Evolutionary conservation across 2,113 vertebrate genomes (phyloP), one percentile per base, ranked within the genome.

Genomic region (Petromus typicus): DNA sequence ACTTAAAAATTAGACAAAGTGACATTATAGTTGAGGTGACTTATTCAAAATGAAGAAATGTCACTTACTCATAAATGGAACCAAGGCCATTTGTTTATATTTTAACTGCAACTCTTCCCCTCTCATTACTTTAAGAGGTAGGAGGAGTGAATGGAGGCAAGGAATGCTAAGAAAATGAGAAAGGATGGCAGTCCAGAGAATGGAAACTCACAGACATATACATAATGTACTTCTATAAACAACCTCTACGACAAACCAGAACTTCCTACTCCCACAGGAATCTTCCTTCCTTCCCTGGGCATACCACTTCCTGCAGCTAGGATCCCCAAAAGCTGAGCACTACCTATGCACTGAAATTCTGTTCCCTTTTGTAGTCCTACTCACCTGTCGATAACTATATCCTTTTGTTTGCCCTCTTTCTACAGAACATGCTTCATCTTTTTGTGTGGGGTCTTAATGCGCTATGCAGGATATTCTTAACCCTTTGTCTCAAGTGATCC

Each of bases 41-140:
- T 61, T 71, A 88, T 87, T 88, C 18, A 80, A 95, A 92, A 59
- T 56, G 43, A 86, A 85, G 87, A 89, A 59, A 84, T 17, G 18
- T 16, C 34, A 63, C 18, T 84, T 93, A 63, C 18, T 86, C 89
- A 86, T 37, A 90, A 76, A 63, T 0, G n/a, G 69, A 92, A 92
- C 14, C 45, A 95, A 73, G 54, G 90, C 90, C 1, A 54, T 27
- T 54, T 85, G 45, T 27, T 54, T 85, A 25, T n/a, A 89, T 57
- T 91, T 89, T 57, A 91, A 75, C 57, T 92, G 61, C 30, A 83
- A 40, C 40, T 34, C 57, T 84, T n/a, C 8, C 12, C 13, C 4
- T 30, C 30, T 18, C 25, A 32, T 56, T 78, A 8, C 40, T 78
- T n/a, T 40, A 48, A 90, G 71, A 71, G 76, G 43, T 0, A 43